Evolutionary conservation across 1,140 invertebrate genomes (phyloP).

Genomic region (Drosophila burlai): DNA sequence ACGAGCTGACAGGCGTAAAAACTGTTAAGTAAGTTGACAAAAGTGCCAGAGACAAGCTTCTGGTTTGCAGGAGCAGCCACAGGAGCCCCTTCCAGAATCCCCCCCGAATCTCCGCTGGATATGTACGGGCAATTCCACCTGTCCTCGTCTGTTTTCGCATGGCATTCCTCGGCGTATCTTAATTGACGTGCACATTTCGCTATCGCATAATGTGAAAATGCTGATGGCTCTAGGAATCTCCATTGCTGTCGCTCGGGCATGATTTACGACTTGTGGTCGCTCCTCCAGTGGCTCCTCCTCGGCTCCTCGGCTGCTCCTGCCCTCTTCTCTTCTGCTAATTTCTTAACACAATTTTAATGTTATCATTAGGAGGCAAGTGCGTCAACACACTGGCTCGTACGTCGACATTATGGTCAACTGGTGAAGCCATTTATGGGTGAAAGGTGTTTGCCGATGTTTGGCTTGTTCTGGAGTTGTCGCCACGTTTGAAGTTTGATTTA

Average conservation of each 20-base stretch:
- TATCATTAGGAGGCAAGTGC: slow-evolving; percentile 79
- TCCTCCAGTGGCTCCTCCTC: slow-evolving; percentile 8
- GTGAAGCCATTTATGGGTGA: slow-evolving; percentile 73
- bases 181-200: slow-evolving; percentile 84
- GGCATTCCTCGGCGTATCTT: slow-evolving; percentile 80
- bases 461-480: slow-evolving; percentile 45
- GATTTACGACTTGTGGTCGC: slow-evolving; percentile 68
- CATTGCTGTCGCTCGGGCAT: slow-evolving; percentile 55
- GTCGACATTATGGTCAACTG: slow-evolving; percentile 54
- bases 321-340: slow-evolving; percentile 62
- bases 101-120: background rate
- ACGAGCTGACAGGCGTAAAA: slow-evolving; percentile 84
- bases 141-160: slow-evolving; percentile 56
- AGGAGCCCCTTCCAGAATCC: background rate
- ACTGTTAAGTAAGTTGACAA: slow-evolving; percentile 84
- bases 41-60: slow-evolving; percentile 70
- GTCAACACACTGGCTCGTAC: slow-evolving; percentile 46
- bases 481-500: slow-evolving; percentile 76
- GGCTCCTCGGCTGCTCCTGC: background rate
- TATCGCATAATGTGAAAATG: slow-evolving; percentile 83
- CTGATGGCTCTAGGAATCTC: slow-evolving; percentile 61
- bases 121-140: slow-evolving; percentile 67
- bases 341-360: slow-evolving; percentile 84
- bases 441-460: slow-evolving; percentile 54
- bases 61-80: slow-evolving; percentile 50